Base-by-base conservation (phyloP, 2,113 vertebrate genomes). In the Tachysurus vachellii region DNA sequence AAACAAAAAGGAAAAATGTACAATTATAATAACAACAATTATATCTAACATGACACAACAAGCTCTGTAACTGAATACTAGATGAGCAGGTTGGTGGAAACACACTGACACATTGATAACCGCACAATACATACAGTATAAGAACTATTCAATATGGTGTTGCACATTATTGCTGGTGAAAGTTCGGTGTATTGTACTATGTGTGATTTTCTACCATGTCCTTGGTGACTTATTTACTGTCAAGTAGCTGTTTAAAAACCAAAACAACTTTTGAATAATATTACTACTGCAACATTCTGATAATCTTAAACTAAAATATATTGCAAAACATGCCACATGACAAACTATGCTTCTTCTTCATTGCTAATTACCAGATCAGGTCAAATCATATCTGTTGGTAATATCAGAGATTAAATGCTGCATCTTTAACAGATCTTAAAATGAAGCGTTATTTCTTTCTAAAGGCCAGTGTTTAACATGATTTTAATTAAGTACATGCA, bases 91-190 rank as follows among this genome's bases (percentile, higher is more conserved):
- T 86, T 50, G 82, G 54, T 77, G 31, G 79, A 54, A 88, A 80
- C 68, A 86, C 79, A 88, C 88, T 80, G 14, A 75, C 31, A 80
- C 28, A 61, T 56, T 42, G 12, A 5, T 44, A 61, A 64, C 89
- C 71, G 57, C 85, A 36, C 23, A 77, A 73, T 73, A 56, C 66
- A 11, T 76, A 64, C 28, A 87, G 68, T 47, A 50, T 83, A 64
- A 71, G 50, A 85, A 23, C 59, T 80, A 57, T 70, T 84, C 44
- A 68, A 11, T 54, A 62, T 84, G 23, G 62, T 44, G 64, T 88
- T 75, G 17, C 28, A 82, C 21, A 88, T 86, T 91, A 90, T 88
- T 89, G 90, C 91, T 92, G 89, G 91, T 92, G 71, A 88, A 75
- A 75, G 47, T 80, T 88, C 84, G 85, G 81, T 85, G 50, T 59